phyloP scores from a whole-genome alignment of 35 echinoderm and acorn worm species.

The Diadema setosum region DNA sequence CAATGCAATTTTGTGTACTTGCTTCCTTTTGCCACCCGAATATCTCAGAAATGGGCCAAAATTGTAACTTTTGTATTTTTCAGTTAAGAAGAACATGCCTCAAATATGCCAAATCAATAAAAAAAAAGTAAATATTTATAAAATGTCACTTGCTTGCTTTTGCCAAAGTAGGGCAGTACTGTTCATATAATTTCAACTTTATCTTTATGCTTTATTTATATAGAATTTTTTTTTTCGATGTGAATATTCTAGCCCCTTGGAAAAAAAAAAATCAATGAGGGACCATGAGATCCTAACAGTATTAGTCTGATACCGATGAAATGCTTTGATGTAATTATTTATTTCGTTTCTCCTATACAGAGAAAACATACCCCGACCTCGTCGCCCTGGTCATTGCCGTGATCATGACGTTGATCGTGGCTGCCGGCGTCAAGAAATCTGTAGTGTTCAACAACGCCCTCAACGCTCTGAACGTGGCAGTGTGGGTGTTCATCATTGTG shows the following conservation, averaged over 20 bases:
- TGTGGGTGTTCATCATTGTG: conserved; percentile 89
- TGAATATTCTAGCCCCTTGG: neutral
- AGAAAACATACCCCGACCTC: conserved; percentile 85
- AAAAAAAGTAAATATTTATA: too few species aligned
- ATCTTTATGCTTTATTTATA: neutral
- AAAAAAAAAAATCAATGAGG: too few species aligned
- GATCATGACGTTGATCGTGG: conserved; percentile 62
- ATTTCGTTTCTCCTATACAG: conserved; percentile 13
- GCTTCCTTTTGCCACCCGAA: too few species aligned
- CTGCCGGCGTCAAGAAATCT: conserved; percentile 93
- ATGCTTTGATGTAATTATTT: neutral
- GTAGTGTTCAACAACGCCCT: conserved; percentile 89
- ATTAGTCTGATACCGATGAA: neutral
- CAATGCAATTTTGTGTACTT: too few species aligned
- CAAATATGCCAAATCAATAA: too few species aligned
- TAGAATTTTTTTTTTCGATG: neutral
- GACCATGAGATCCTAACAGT: too few species aligned
- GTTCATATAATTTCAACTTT: neutral
- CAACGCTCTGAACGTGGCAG: conserved; percentile 82
- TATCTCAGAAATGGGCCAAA: too few species aligned
- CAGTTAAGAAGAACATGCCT: too few species aligned
- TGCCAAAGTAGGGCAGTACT: too few species aligned
- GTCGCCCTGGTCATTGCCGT: conserved; percentile 80
- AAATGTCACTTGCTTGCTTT: too few species aligned
- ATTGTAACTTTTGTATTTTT: too few species aligned